A percentile compares a stretch with the other conserved stretches of the same genome.
Conservation (phyloP, 1,140 invertebrate species). For the Mylabris phalerata region DNA sequence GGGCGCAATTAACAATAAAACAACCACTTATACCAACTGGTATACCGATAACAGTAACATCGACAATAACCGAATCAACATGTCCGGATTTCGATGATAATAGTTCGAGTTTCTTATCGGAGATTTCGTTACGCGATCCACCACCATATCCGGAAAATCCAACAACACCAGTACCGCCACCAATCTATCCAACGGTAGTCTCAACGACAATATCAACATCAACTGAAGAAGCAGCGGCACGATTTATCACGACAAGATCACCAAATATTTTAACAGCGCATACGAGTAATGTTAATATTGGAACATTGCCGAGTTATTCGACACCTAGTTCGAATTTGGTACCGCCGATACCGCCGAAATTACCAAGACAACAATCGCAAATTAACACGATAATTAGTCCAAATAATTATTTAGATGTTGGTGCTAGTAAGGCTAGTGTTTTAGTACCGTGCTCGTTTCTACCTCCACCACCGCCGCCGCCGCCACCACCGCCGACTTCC, state of each 20-base stretch:
- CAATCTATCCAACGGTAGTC: conserved; percentile 33
- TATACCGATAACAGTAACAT: background rate
- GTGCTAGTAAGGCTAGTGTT: conserved; percentile 53
- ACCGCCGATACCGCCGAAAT: conserved; percentile 50
- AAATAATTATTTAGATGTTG: conserved; percentile 63
- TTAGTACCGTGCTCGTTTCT: conserved; percentile 54
- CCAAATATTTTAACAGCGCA: conserved; percentile 62
- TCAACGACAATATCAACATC: conserved; percentile 18
- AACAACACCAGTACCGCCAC: conserved; percentile 20
- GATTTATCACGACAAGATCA: conserved; percentile 59
- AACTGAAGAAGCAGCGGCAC: conserved; percentile 54
- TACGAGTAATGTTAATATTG: conserved; percentile 48
- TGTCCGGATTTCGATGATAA: conserved; percentile 21
- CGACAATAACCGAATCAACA: conserved; percentile 5
- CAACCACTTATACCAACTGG: background rate
- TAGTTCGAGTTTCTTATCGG: conserved; percentile 21
- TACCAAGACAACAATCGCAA: conserved; percentile 42
- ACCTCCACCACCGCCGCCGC: conserved; percentile 35
- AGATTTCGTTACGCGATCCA: conserved; percentile 42
- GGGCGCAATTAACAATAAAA: conserved; percentile 35
- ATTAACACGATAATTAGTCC: conserved; percentile 51
- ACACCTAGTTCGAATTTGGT: conserved; percentile 41
- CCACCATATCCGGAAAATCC: conserved; percentile 52
- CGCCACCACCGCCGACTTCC: conserved; percentile 47
- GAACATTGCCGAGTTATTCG: conserved; percentile 47